Percentiles rank a stretch among this genome's conserved stretches.
Conservation (phyloP, 2,797 vertebrate species). For the Chelon auratus region DNA sequence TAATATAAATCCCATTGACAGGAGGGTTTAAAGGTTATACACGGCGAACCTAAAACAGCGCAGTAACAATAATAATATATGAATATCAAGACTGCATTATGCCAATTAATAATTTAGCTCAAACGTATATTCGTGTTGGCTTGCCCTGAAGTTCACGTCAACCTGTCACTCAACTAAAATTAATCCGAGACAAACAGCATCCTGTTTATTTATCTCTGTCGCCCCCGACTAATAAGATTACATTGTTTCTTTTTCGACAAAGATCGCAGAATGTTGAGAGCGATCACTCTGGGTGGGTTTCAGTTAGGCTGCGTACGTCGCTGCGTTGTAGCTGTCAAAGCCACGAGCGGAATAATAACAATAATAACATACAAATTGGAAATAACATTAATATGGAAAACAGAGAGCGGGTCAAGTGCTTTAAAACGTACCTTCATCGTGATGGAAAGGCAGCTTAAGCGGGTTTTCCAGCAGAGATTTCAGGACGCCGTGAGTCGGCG, state of each 20-base stretch:
- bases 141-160: slow-evolving; percentile 3
- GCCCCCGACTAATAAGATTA: fast-evolving
- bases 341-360: background rate
- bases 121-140: background rate
- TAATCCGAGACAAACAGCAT: background rate
- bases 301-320: background rate
- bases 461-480: slow-evolving; percentile 98
- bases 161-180: slow-evolving; percentile 22
- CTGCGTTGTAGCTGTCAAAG: slow-evolving; percentile 26
- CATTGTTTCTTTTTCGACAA: background rate
- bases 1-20: slow-evolving; percentile 47
- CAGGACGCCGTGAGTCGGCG: slow-evolving; percentile 95
- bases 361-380: no score
- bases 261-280: background rate
- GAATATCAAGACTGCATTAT: fast-evolving
- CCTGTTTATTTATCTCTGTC: background rate
- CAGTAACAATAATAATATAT: background rate
- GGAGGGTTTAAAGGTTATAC: slow-evolving; percentile 47
- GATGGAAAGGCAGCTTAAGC: slow-evolving; percentile 93
- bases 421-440: slow-evolving; percentile 88
- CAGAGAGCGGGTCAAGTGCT: background rate
- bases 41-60: slow-evolving; percentile 13
- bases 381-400: no score
- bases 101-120: background rate
- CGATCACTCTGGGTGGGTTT: background rate